Evolutionary conservation across 2,888 invertebrate species (phyloP), one percentile per base, ranked within the genome.

Genomic region (Thera obeliscata): DNA sequence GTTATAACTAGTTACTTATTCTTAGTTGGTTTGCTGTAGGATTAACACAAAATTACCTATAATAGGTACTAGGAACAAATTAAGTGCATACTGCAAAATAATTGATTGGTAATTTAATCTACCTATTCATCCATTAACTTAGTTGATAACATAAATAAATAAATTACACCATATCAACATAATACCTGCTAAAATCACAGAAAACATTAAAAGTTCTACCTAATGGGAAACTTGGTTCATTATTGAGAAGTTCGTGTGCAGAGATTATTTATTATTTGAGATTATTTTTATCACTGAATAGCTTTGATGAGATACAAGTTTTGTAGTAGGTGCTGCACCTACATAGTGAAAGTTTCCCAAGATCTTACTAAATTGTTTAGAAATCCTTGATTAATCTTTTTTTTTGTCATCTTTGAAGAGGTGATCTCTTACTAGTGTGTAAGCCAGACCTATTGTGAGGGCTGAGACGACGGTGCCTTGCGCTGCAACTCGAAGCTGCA

Each of bases 401-500:
- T 87, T 88, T 69, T 87, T 89, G 4, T 81, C 71, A 61, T 82
- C 83, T 74, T 90, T 93, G 43, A 91, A 80, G 72, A 93, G 50
- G 80, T 89, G 89, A 57, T 96, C 94, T 62, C 93, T 95, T 3
- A 94, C 90, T 94, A 97, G 94, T n/a, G 94, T 94, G 79, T 96
- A 96, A 0, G 93, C 93, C 64, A 98, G 89, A 55, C 98, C 98
- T 60, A 96, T 71, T 0, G 96, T 96, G 62, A 98, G 93, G 4
- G 96, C 95, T 5, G 96, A 96, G 6, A 98, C 96, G 0, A 97
- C 97, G 3, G 97, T 96, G 36, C 97, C 96, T 85, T 98, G 98
- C 0, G 98, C 98, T 0, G 96, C 96, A 6, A 98, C 97, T 88
- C 98, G 95, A 22, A 98, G 94, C 79, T 98, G 97, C 96, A 98